Evolutionary conservation across 2,797 vertebrate genomes (phyloP), one percentile per base, ranked within the genome.

Genomic region (Pangasius djambal): DNA sequence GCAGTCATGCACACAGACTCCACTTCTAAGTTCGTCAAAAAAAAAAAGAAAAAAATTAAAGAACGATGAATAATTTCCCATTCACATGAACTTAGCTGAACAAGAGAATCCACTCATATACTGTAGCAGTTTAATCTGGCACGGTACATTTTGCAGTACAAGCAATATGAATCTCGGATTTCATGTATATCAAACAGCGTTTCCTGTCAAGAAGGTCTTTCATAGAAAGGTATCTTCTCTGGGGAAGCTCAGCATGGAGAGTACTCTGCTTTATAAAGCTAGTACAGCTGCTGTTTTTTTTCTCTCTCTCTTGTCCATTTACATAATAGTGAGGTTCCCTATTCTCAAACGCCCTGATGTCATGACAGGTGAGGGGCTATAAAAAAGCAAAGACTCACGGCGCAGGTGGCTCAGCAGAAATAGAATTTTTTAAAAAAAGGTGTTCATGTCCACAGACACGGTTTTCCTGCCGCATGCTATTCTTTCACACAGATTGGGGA

Each of bases 381-480:
- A 93, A 94, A 95, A 59, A 95, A 94, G 91, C 88, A 89, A 91
- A 90, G 88, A 89, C 91, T 94, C 92, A 87, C 81, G 34, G 92
- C 72, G 88, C 93, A 94, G 92, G 93, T 90, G 91, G 92, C 88
- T 88, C 61, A 70, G 89, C 86, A 93, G 91, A 95, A 93, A 93
- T 90, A 92, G 84, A 94, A 94, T 79, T 74, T n/a, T 34, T 44
- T 92, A 94, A 93, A 94, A 88, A 93, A 88, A 48, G 48, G 48
- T 57, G 55, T 89, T 93, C 88, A 90, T 94, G 93, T 93, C 92
- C 92, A 90, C 91, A 92, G 91, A 88, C 87, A 89, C 78, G 84
- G 92, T 86, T 87, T 90, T 93, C 90, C 90, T 92, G 92, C 92
- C 44, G 40, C 86, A 55, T 83, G 52, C 77, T 78, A 87, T 82